These are phyloP conservation scores for Takifugu ocellatus DNA, from an alignment of 2,797 vertebrate species.

Conservation along the genomic window DNA sequence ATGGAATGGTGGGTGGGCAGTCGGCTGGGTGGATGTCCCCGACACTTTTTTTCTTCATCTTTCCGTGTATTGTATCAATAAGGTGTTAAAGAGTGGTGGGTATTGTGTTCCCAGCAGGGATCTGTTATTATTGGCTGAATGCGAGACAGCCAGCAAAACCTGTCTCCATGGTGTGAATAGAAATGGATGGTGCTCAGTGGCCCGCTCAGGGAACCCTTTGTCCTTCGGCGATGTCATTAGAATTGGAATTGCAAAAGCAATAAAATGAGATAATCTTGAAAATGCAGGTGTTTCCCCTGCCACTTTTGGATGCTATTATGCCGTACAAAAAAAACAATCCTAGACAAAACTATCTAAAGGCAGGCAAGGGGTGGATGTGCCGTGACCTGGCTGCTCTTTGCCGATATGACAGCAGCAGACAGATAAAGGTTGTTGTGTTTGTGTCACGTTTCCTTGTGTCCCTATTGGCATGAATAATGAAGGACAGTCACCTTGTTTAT, in stretches of 20 bases:
- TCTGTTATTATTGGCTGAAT: slow-evolving; percentile 50
- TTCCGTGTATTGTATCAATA: background rate
- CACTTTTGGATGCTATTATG: background rate
- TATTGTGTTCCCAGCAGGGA: slow-evolving; percentile 43
- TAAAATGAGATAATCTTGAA: slow-evolving; percentile 31
- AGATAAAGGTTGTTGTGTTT: slow-evolving; percentile 51
- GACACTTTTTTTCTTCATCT: background rate
- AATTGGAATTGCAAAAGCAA: slow-evolving; percentile 28
- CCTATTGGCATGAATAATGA: slow-evolving; percentile 67
- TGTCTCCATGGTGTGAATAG: slow-evolving; percentile 40
- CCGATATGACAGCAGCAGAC: slow-evolving; percentile 28
- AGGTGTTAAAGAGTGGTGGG: too few species aligned
- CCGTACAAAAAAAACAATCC: background rate
- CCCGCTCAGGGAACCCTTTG: slow-evolving; percentile 18
- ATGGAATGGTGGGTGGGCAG: too few species aligned
- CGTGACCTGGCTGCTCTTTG: slow-evolving; percentile 9
- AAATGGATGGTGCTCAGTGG: slow-evolving; percentile 34
- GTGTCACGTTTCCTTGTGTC: slow-evolving; percentile 53
- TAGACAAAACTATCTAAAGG: background rate
- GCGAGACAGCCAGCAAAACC: slow-evolving; percentile 40
- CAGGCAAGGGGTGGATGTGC: slow-evolving; percentile 3
- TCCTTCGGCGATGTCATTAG: slow-evolving; percentile 19
- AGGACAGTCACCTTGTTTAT: slow-evolving; percentile 74
- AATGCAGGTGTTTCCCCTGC: slow-evolving; percentile 14
- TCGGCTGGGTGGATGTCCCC: too few species aligned